A percentile compares a stretch with the other conserved stretches of the same genome.
phyloP scores from a whole-genome alignment of 2,888 invertebrate species.

The Philereme vetulata region DNA sequence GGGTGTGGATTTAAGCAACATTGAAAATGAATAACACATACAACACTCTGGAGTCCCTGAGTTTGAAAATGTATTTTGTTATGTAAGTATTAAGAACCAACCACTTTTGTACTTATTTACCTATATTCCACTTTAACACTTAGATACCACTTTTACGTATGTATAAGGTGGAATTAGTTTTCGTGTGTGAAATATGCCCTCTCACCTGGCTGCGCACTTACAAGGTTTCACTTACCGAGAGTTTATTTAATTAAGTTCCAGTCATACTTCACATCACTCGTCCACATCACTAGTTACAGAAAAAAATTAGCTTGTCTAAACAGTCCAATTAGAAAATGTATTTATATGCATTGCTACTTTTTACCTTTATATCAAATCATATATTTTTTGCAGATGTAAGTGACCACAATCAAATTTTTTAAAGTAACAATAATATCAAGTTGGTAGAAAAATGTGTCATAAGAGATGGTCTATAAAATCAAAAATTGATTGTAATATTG shows the following conservation, averaged over 20 bases:
- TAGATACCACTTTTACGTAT: too few species aligned
- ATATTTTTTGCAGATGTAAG: constrained; percentile 45
- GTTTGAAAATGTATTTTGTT: too few species aligned
- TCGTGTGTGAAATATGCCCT: neutral
- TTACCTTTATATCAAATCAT: constrained; percentile 39
- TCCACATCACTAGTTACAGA: constrained; percentile 1
- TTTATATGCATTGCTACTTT: constrained; percentile 35
- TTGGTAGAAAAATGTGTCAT: too few species aligned
- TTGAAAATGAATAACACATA: neutral
- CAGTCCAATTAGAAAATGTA: constrained; percentile 38
- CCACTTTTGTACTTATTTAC: too few species aligned
- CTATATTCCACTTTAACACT: too few species aligned
- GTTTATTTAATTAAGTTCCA: constrained; percentile 39
- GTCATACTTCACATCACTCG: constrained; percentile 5
- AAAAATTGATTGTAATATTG: too few species aligned
- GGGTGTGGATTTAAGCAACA: neutral
- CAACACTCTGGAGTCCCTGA: neutral
- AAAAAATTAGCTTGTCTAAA: neutral
- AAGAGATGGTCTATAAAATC: too few species aligned
- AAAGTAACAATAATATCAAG: too few species aligned
- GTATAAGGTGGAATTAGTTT: too few species aligned
- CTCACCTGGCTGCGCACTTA: constrained; percentile 13
- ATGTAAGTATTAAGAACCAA: too few species aligned
- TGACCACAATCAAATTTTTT: constrained; percentile 16
- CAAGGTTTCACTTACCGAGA: constrained; percentile 37